These are phyloP conservation scores for Alcedo quadribrachys DNA, from an alignment of 2,797 vertebrate species.

Conservation along the genomic window DNA sequence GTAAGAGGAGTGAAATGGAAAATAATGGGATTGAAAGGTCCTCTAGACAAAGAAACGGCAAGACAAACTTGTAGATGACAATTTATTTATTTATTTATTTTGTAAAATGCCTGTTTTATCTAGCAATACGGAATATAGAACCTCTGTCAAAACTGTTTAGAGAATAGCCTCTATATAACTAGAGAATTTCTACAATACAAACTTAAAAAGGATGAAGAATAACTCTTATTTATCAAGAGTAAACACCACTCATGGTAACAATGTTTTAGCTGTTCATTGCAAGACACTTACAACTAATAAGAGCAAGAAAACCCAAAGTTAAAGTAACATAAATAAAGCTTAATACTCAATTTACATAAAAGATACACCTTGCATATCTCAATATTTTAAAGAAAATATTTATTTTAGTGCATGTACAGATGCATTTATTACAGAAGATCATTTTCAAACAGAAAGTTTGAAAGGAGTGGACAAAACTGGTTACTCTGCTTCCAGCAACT, in stretches of 20 bases:
- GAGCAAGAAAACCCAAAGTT: background rate
- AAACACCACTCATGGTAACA: background rate
- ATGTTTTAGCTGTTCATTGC: background rate
- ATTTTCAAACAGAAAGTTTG: conserved; percentile 30
- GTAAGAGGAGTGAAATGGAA: background rate
- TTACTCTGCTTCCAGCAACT: conserved; percentile 35
- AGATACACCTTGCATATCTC: background rate
- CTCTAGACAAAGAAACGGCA: background rate
- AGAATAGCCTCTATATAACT: background rate
- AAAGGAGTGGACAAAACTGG: background rate
- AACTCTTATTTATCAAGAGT: background rate
- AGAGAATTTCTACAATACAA: background rate
- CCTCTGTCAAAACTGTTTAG: background rate
- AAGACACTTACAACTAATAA: background rate
- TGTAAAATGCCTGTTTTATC: background rate
- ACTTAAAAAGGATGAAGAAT: background rate
- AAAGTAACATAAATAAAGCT: background rate
- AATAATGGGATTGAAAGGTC: background rate
- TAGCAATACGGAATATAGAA: background rate
- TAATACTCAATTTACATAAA: background rate
- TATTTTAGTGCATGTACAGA: background rate
- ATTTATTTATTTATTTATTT: background rate
- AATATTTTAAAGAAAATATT: background rate
- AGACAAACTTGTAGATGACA: background rate
- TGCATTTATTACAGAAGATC: background rate